Evolutionary conservation across 2,797 vertebrate species (phyloP), one percentile per base, ranked within the genome.

Genomic region (Novumbra hubbsi): DNA sequence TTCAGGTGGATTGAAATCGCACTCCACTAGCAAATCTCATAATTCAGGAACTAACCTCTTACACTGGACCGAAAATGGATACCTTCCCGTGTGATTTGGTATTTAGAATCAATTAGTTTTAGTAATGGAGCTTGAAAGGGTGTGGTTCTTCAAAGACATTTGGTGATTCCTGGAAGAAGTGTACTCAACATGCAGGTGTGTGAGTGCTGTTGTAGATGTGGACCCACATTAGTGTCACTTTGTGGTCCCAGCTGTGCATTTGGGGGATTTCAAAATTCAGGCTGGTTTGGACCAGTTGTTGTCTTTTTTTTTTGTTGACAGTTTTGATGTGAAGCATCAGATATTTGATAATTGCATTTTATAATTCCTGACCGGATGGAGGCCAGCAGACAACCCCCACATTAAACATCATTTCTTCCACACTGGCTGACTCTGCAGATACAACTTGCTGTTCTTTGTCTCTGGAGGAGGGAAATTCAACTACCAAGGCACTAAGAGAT

Each of bases 381-480:
- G 55, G 55, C 55, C 55, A 57, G 55, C 11, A 8, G 21, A 57
- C 55, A 57, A 21, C 41, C 41, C 6, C n/a, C n/a, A 64, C 28
- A 17, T 19, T 64, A 28, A 64, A 28, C 9, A 28, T 30, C 24
- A 6, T 57, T 63, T 30, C 28, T 67, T 34, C 74, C 4, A 16
- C 38, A 41, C 49, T 0, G 75, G 32, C 78, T 70, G 32, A 72
- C 15, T 88, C 57, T 73, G 70, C 81, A 99, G 98, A 87, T 99
- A 98, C 86, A 99, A 99, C 80, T 91, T 99, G 80, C 91, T 99
- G 72, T 99, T 99, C 91, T 99, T 99, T 77, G 93, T 98, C 0
- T 99, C 98, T 0, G 98, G 98, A 76, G 98, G 98, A n/a, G 98
- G 98, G 19, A 99, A 99, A 84, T 99, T 99, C 82, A 99, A 99